Evolutionary conservation across 2,113 vertebrate genomes (phyloP).

Genomic region (Parus major): DNA sequence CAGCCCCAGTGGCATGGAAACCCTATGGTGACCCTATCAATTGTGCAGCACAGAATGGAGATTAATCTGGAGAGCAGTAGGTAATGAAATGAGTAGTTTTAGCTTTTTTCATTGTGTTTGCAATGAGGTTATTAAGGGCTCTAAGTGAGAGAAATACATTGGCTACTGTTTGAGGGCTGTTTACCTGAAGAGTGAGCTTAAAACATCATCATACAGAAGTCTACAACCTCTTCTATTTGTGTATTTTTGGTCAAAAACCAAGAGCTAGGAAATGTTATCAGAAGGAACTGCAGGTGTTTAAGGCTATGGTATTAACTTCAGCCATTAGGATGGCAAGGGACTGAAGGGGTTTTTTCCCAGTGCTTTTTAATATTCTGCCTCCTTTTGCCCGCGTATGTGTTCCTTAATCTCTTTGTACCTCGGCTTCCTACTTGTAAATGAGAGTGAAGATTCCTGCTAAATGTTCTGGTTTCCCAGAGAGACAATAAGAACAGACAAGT

Average conservation of each 20-base stretch:
- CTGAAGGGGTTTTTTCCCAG: neutral
- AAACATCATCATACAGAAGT: constrained; percentile 13
- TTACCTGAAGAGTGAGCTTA: constrained; percentile 14
- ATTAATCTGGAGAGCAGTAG: constrained; percentile 54
- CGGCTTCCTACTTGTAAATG: neutral
- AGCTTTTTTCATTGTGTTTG: constrained; percentile 13
- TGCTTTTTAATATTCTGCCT: neutral
- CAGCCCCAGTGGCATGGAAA: constrained; percentile 15
- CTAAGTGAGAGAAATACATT: constrained; percentile 19
- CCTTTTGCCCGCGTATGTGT: neutral
- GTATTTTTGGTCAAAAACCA: neutral
- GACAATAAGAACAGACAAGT: neutral
- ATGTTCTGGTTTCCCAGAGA: neutral
- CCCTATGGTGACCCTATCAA: constrained; percentile 28
- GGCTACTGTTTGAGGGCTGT: constrained; percentile 16
- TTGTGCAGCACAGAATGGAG: constrained; percentile 34
- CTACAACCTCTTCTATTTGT: neutral
- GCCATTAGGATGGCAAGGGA: neutral
- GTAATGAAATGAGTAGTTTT: constrained; percentile 50
- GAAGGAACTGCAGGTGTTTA: neutral
- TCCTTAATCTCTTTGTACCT: neutral
- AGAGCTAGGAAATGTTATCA: neutral
- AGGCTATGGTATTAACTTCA: neutral
- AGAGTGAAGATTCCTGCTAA: neutral
- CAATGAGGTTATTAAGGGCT: constrained; percentile 29